Percentiles rank a stretch among this genome's conserved stretches.
phyloP scores from a whole-genome alignment of 1,140 invertebrate species.

The Trichonephila inaurata region DNA sequence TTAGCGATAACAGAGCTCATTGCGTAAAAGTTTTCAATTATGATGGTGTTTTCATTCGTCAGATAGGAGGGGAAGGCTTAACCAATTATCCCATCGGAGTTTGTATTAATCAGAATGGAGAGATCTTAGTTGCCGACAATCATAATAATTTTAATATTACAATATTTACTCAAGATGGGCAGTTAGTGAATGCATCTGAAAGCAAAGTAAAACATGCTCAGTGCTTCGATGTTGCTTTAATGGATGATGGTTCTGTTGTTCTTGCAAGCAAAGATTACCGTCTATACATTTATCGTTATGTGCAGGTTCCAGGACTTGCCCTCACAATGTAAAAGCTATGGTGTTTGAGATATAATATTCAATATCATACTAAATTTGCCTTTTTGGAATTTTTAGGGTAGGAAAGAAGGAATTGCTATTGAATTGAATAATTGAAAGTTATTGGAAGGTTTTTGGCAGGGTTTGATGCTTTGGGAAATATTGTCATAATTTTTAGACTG shows the following conservation, averaged over 20 bases:
- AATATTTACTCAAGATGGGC: slow-evolving; percentile 97
- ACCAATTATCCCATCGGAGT: slow-evolving; percentile 99
- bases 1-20: slow-evolving; percentile 99
- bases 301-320: slow-evolving; percentile 70
- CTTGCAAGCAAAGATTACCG: slow-evolving; percentile 99
- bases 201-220: slow-evolving; percentile 99
- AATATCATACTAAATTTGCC: background rate
- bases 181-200: slow-evolving; percentile 96
- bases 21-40: slow-evolving; percentile 99
- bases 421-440: background rate
- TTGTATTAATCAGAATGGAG: slow-evolving; percentile 96
- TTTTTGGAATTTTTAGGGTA: background rate
- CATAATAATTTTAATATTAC: slow-evolving; percentile 99
- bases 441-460: slow-evolving; percentile 32
- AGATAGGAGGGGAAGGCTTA: slow-evolving; percentile 98
- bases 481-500: background rate
- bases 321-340: slow-evolving; percentile 6
- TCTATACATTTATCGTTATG: slow-evolving; percentile 98
- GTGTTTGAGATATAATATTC: background rate
- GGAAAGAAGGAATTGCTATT: background rate
- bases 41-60: slow-evolving; percentile 95
- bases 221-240: slow-evolving; percentile 99
- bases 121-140: slow-evolving; percentile 99
- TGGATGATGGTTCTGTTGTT: slow-evolving; percentile 99
- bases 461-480: slow-evolving; percentile 37